Evolutionary conservation across 2,113 vertebrate species (phyloP).

Genomic region (Brachyistius frenatus): DNA sequence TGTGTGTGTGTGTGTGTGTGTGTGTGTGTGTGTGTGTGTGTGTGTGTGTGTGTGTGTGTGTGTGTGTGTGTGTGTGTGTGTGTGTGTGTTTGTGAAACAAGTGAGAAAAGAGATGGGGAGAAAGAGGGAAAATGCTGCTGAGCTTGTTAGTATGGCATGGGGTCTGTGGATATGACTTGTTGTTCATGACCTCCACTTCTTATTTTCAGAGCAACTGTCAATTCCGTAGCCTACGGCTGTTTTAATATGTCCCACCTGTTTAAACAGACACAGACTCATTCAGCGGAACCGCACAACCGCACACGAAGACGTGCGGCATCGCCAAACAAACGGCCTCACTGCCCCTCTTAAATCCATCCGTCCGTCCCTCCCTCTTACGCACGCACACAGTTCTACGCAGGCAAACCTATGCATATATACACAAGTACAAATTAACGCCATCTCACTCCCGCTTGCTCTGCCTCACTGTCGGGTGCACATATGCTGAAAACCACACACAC

Average conservation of each 20-base stretch:
- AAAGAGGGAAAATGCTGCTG: background rate
- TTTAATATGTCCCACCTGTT: conserved; percentile 78
- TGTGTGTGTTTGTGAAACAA: conserved; percentile 23
- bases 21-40: no score
- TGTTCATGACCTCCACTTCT: conserved; percentile 61
- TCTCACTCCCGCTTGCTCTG: conserved; percentile 27
- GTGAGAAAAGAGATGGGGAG: conserved; percentile 15
- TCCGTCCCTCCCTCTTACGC: no score
- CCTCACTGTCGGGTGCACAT: background rate
- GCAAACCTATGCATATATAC: no score
- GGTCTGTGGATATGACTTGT: conserved; percentile 57
- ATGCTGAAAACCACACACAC: background rate
- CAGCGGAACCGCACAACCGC: conserved; percentile 8
- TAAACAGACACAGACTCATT: conserved; percentile 32
- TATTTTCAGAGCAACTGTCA: conserved; percentile 67
- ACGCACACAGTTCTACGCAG: no score
- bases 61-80: conserved; percentile 16
- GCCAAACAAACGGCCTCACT: conserved; percentile 20
- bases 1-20: background rate
- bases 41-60: no score
- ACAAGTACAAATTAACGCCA: no score
- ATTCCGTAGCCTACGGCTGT: conserved; percentile 56
- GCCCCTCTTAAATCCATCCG: background rate
- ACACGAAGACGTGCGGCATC: conserved; percentile 20
- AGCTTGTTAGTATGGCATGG: conserved; percentile 45